Base-by-base conservation (phyloP, 2,113 vertebrate species). In the Lasiurus cinereus region DNA sequence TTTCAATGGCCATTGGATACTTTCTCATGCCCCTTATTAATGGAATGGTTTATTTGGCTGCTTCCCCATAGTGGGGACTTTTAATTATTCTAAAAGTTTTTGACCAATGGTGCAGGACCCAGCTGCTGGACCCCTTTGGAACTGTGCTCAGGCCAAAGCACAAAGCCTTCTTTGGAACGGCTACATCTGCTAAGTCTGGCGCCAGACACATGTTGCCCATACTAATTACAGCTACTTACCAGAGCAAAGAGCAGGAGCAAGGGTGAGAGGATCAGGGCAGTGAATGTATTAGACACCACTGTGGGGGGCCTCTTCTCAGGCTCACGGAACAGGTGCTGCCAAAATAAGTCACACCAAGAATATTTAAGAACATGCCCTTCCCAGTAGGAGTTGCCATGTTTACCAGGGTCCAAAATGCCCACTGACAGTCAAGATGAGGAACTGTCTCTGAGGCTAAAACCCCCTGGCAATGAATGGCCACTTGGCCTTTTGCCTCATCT, bases 271-370 rank as follows among this genome's bases (percentile, higher is more conserved):
- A 99, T 98, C 76, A 99, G 88, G 0, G 99, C 99, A 0, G 99
- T 99, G 98, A 99, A 99, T 10, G 99, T 98, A 93, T 99, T 99
- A 10, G 99, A 99, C 16, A 99, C 99, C 94, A 99, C 99, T 0
- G 98, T 99, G 79, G 99, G 99, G 69, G 99, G 99, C 96, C 99
- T 99, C 98, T 99, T 99, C 98, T 99, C 99, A 29, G 99, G 99
- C 92, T 99, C 99, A 14, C 99, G 98, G 98, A 99, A 99, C 97
- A 99, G 98, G 95, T 99, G 99, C 99, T 99, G 97, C 92, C 96
- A 87, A 97, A 82, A 98, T n/a, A 95, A 82, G 73, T 95, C 56
- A 96, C 19, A 82, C 8, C 43, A 59, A 39, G 18, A 91, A 83
- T 54, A 93, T 31, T 79, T 95, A 19, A 91, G 77, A 87, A 88